These are phyloP conservation scores for Troglohyphantes excavatus DNA, from an alignment of 2,888 invertebrate species.

Conservation along the genomic window DNA sequence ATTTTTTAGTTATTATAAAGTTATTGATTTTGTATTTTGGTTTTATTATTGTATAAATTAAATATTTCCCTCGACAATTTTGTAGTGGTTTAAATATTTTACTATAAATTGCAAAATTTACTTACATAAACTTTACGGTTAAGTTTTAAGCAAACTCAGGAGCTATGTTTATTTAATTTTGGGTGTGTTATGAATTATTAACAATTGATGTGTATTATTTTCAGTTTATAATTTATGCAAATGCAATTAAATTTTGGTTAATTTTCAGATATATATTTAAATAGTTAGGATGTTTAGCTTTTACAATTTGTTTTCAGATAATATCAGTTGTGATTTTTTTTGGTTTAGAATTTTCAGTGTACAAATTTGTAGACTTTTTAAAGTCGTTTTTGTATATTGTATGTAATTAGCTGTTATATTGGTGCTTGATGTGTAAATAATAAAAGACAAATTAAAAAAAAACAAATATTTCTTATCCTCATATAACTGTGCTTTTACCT, in stretches of 20 bases:
- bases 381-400: not conserved
- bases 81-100: no score
- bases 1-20: no score
- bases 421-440: not conserved
- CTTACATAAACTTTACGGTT: no score
- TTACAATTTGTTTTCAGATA: not conserved
- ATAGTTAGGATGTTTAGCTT: not conserved
- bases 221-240: not conserved
- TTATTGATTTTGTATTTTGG: no score
- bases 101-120: no score
- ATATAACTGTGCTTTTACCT: no score
- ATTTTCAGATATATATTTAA: not conserved
- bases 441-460: no score
- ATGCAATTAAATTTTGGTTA: not conserved
- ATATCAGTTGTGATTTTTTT: not conserved
- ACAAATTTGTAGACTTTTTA: not conserved
- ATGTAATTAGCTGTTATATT: constrained; percentile 5
- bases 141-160: no score
- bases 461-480: no score
- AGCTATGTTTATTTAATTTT: not conserved
- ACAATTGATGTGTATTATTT: not conserved
- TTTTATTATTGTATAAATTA: no score
- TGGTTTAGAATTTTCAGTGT: not conserved
- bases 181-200: not conserved
- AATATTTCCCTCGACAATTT: no score